Percentiles rank a stretch among this genome's conserved stretches.
phyloP scores from a whole-genome alignment of 2,888 invertebrate species.

The Ashinkailepas kermadecensis region DNA sequence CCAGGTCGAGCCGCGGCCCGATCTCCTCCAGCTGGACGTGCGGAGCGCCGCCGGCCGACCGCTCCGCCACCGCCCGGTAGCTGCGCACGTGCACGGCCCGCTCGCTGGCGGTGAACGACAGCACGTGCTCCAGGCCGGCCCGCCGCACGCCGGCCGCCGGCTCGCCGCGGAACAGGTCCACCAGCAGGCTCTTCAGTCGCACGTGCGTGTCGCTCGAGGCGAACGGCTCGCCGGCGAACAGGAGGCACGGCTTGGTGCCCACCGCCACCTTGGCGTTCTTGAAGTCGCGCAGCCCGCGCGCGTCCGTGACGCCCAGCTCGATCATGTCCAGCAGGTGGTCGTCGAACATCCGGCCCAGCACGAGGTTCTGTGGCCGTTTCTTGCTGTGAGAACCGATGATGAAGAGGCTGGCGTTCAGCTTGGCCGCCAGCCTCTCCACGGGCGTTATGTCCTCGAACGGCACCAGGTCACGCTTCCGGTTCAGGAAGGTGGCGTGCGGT shows the following conservation, averaged over 20 bases:
- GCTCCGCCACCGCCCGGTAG: slow-evolving; percentile 62
- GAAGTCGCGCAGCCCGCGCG: slow-evolving; percentile 69
- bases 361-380: slow-evolving; percentile 85
- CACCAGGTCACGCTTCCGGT: slow-evolving; percentile 75
- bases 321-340: slow-evolving; percentile 89
- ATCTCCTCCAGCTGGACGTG: slow-evolving; percentile 88
- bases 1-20: slow-evolving; percentile 85
- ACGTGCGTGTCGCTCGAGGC: slow-evolving; percentile 52
- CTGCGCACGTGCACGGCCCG: slow-evolving; percentile 68
- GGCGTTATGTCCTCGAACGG: slow-evolving; percentile 86
- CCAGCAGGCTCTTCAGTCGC: slow-evolving; percentile 76
- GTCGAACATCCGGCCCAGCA: slow-evolving; percentile 81
- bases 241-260: slow-evolving; percentile 57
- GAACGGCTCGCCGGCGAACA: slow-evolving; percentile 89
- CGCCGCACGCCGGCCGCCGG: slow-evolving; percentile 70
- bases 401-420: slow-evolving; percentile 83
- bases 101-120: slow-evolving; percentile 78
- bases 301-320: slow-evolving; percentile 83
- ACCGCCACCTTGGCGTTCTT: slow-evolving; percentile 64
- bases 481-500: slow-evolving; percentile 66
- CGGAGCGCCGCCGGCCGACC: slow-evolving; percentile 80
- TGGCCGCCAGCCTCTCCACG: slow-evolving; percentile 61
- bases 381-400: slow-evolving; percentile 86
- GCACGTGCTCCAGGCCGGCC: slow-evolving; percentile 86
- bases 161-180: slow-evolving; percentile 87